These are phyloP conservation scores for Emys orbicularis DNA, from an alignment of 2,797 vertebrate species.

Conservation along the genomic window DNA sequence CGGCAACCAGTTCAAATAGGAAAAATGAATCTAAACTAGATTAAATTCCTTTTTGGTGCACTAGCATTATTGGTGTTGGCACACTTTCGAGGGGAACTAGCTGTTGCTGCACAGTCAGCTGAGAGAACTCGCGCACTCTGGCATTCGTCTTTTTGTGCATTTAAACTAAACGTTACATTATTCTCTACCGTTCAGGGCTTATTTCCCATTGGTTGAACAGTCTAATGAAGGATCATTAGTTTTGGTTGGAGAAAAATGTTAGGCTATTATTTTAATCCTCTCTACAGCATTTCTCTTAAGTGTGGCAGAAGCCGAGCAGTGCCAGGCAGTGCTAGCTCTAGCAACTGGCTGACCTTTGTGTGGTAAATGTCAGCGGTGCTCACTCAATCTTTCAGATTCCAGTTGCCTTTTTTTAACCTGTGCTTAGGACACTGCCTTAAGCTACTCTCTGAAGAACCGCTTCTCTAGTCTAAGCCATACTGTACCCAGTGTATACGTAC, in stretches of 20 bases:
- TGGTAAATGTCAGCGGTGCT: slow-evolving; percentile 66
- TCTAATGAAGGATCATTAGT: accelerated
- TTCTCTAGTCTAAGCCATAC: accelerated
- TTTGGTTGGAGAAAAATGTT: not conserved
- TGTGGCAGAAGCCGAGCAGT: not conserved
- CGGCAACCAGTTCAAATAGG: not conserved
- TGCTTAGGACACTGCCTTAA: not conserved
- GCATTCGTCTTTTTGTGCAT: not conserved
- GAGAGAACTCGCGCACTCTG: not conserved
- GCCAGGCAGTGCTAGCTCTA: not conserved
- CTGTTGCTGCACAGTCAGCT: not conserved
- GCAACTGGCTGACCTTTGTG: slow-evolving; percentile 42
- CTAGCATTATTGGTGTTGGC: not conserved
- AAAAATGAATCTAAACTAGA: not conserved
- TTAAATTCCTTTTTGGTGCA: not conserved
- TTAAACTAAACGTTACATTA: not conserved
- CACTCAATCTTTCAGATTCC: slow-evolving; percentile 17
- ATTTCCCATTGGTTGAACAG: accelerated
- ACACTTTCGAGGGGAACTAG: not conserved
- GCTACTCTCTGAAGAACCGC: accelerated
- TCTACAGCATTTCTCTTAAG: accelerated
- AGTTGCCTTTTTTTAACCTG: slow-evolving; percentile 10
- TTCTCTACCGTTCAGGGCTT: accelerated
- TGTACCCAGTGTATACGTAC: accelerated
- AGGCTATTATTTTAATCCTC: not conserved